These are phyloP conservation scores for Diphyllodes magnificus DNA, from an alignment of 2,113 vertebrate genomes.

Conservation along the genomic window DNA sequence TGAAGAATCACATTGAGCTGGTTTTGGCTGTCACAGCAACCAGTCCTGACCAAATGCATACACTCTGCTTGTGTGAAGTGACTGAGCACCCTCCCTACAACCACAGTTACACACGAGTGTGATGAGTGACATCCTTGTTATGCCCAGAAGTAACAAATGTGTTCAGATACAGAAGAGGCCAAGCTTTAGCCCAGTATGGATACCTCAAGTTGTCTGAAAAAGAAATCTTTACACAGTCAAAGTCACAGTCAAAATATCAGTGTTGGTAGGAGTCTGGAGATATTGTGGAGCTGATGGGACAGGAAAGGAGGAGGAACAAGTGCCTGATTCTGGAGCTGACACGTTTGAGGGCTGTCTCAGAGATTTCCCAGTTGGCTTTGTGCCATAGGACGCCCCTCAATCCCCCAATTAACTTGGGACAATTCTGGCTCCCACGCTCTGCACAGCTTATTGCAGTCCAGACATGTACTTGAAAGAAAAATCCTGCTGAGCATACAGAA, in stretches of 20 bases:
- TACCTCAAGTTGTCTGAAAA: background rate
- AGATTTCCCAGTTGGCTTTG: background rate
- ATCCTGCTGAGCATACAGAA: background rate
- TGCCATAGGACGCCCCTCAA: background rate
- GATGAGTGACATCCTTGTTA: background rate
- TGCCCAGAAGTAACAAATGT: background rate
- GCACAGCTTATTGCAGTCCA: background rate
- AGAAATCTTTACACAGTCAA: background rate
- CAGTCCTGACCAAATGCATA: background rate
- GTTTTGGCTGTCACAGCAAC: background rate
- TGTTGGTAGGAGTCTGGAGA: background rate
- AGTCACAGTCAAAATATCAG: background rate
- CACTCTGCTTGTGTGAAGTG: fast-evolving
- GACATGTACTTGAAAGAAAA: background rate
- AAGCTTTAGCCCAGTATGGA: background rate
- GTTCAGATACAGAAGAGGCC: background rate
- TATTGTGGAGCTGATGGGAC: background rate
- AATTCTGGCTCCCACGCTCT: background rate
- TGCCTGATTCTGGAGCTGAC: background rate
- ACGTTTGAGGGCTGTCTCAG: background rate
- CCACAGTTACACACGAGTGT: too few species aligned
- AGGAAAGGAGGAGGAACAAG: background rate
- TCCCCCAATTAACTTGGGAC: background rate
- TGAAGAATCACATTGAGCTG: background rate
- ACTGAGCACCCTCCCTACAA: too few species aligned